Evolutionary conservation across 2,113 vertebrate species (phyloP).

Genomic region (Solea senegalensis): DNA sequence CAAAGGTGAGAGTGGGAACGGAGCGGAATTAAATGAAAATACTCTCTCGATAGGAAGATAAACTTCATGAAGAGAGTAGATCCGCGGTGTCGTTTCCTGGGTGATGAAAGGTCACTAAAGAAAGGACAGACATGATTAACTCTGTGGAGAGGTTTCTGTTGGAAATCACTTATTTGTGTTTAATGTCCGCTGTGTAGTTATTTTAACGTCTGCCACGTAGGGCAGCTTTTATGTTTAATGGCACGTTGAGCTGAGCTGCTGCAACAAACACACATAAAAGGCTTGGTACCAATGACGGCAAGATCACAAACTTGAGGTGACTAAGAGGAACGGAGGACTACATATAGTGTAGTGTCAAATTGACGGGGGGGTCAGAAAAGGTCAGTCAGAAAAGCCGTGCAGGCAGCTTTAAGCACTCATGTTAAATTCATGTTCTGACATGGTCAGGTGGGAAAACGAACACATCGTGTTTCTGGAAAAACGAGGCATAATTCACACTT

Average conservation of each 20-base stretch:
- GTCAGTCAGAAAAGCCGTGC: not conserved
- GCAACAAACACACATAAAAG: too few species aligned
- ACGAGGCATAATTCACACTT: not conserved
- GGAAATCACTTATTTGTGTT: constrained; percentile 23
- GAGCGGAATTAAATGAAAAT: constrained; percentile 75
- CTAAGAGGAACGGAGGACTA: too few species aligned
- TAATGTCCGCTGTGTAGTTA: constrained; percentile 26
- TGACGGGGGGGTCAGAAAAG: not conserved
- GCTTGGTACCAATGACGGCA: too few species aligned
- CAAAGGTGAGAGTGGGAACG: constrained; percentile 72
- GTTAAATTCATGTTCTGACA: not conserved
- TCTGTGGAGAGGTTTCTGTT: constrained; percentile 26
- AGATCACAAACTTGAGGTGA: too few species aligned
- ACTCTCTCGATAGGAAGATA: constrained; percentile 71
- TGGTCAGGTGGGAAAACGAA: not conserved
- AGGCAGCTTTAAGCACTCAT: not conserved
- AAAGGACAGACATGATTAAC: constrained; percentile 66
- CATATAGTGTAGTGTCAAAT: not conserved
- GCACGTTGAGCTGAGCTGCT: not conserved
- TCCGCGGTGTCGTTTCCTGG: constrained; percentile 49
- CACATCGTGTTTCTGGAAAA: not conserved
- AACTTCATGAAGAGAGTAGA: constrained; percentile 61
- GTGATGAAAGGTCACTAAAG: constrained; percentile 66
- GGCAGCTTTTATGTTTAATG: constrained; percentile 34
- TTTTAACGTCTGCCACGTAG: not conserved